Evolutionary conservation across 2,888 invertebrate species (phyloP), one percentile per base, ranked within the genome.

Genomic region (Metalampra italica): DNA sequence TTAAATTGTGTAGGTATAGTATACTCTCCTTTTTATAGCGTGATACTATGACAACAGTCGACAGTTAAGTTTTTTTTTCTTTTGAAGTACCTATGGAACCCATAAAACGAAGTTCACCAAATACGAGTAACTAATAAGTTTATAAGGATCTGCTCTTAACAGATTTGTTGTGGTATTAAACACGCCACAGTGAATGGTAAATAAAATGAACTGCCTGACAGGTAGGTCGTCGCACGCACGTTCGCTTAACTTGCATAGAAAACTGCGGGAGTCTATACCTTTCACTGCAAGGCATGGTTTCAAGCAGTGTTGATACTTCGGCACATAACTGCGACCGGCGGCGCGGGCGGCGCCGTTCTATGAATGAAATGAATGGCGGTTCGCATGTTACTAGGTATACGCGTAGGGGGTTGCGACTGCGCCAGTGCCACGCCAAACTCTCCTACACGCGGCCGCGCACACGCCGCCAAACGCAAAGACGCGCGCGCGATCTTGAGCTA

Each of bases 381-480:
- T 55, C 55, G 37, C 38, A 46, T 45, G 40, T n/a, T n/a, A n/a
- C n/a, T n/a, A n/a, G n/a, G 34, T 11, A 34, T n/a, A 46, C 56
- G 49, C 53, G 57, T 55, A 51, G 51, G 60, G 60, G 55, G 56
- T 52, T 56, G 55, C 52, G 54, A 50, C 37, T 47, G n/a, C 52
- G 53, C 46, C 69, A 74, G 74, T 74, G 60, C 57, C 59, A 66
- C 57, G 61, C 62, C 62, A 65, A 69, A 71, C 71, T 70, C 71
- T 66, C 66, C 47, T 57, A 64, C 66, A 54, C 54, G 64, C 70
- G 70, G 66, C 54, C 67, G 75, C 74, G 60, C 55, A 51, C 45
- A 49, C 49, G 34, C 46, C 40, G 29, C 46, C n/a, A 32, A 40
- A 49, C 49, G 53, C 50, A 52, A 49, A 64, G 62, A 55, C 53